Evolutionary conservation across 2,888 invertebrate genomes (phyloP).

Genomic region (Argyra leucocephala): DNA sequence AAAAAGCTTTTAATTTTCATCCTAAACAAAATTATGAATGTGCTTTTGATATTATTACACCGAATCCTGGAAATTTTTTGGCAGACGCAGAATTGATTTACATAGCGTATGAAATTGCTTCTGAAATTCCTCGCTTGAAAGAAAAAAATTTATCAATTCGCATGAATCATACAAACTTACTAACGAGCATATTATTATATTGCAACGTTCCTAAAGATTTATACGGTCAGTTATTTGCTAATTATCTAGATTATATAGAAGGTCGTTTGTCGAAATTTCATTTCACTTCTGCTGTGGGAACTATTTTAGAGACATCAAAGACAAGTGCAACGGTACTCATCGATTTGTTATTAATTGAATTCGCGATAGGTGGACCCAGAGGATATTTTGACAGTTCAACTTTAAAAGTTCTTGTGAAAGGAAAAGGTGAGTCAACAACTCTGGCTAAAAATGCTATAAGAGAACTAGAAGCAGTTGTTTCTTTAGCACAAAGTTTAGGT

Average conservation of each 20-base stretch:
- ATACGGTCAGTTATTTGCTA: slow-evolving; percentile 41
- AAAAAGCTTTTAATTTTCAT: slow-evolving; percentile 68
- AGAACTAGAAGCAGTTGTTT: slow-evolving; percentile 65
- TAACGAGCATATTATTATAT: slow-evolving; percentile 66
- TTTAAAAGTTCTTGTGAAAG: slow-evolving; percentile 52
- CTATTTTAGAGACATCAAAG: slow-evolving; percentile 51
- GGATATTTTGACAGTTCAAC: slow-evolving; percentile 36
- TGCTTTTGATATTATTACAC: slow-evolving; percentile 85
- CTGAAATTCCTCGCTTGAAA: slow-evolving; percentile 55
- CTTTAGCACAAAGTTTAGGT: slow-evolving; percentile 62
- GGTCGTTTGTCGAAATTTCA: slow-evolving; percentile 59
- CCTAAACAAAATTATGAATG: slow-evolving; percentile 84
- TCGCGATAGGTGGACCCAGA: slow-evolving; percentile 34
- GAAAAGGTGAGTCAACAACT: slow-evolving; percentile 57
- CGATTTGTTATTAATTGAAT: slow-evolving; percentile 37
- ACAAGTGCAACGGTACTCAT: slow-evolving; percentile 36
- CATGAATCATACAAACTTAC: slow-evolving; percentile 68
- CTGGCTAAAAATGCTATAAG: slow-evolving; percentile 60
- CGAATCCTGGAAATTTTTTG: slow-evolving; percentile 61
- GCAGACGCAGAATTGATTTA: slow-evolving; percentile 79
- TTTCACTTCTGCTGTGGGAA: slow-evolving; percentile 58
- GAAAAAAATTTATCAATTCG: slow-evolving; percentile 59
- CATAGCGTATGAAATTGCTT: slow-evolving; percentile 64
- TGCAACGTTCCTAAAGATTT: slow-evolving; percentile 68
- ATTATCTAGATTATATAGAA: slow-evolving; percentile 41